A percentile compares a stretch with the other conserved stretches of the same genome.
phyloP scores from a whole-genome alignment of 2,888 invertebrate species.

The Trichopria drosophilae region DNA sequence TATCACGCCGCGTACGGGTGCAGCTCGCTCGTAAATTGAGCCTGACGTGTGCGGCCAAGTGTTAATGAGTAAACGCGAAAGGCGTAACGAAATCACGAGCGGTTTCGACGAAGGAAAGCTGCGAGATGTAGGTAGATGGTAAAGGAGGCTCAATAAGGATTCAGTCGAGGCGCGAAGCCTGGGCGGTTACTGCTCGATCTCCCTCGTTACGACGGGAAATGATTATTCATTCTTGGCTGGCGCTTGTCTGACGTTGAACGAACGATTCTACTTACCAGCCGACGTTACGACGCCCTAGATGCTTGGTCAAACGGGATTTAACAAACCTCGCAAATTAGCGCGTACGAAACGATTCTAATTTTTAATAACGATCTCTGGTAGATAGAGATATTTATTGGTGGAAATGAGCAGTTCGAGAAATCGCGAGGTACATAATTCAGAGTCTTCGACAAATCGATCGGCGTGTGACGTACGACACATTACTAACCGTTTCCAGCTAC shows the following conservation, averaged over 20 bases:
- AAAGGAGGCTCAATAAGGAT: not conserved
- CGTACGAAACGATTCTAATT: too few species aligned
- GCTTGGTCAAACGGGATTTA: too few species aligned
- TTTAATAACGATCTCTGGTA: too few species aligned
- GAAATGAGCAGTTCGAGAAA: too few species aligned
- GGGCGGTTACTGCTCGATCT: constrained; percentile 47
- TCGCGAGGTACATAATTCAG: too few species aligned
- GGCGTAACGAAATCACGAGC: constrained; percentile 21
- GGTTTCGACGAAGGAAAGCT: constrained; percentile 12
- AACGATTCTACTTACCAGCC: constrained; percentile 48
- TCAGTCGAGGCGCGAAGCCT: constrained; percentile 39
- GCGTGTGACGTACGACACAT: too few species aligned
- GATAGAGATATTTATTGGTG: too few species aligned
- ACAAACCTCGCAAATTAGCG: too few species aligned
- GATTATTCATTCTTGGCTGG: constrained; percentile 48
- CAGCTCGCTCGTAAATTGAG: constrained; percentile 39
- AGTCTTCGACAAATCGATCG: too few species aligned
- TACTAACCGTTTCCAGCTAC: too few species aligned
- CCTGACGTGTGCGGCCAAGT: constrained; percentile 33
- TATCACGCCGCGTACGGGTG: not conserved
- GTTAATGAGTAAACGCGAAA: constrained; percentile 30
- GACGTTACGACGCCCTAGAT: too few species aligned
- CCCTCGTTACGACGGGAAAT: constrained; percentile 50
- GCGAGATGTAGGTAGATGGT: constrained; percentile 8
- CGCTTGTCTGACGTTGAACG: constrained; percentile 47